These are phyloP conservation scores for Hoplodrina ambigua DNA, from an alignment of 2,888 invertebrate species.

Conservation along the genomic window DNA sequence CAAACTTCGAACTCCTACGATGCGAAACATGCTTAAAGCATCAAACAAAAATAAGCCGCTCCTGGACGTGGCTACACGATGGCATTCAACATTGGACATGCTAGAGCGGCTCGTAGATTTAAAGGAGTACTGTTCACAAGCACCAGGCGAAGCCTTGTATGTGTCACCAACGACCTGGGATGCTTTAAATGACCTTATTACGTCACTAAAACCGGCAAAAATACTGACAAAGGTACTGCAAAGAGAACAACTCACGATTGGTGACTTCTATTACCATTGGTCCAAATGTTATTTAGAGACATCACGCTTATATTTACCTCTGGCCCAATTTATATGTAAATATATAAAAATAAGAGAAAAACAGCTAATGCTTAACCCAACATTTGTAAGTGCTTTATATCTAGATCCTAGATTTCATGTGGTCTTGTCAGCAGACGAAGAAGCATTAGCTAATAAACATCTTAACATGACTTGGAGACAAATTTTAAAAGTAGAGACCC, in stretches of 20 bases:
- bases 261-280: slow-evolving; percentile 21
- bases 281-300: slow-evolving; percentile 20
- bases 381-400: too few relatives aligned
- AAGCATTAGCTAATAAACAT: slow-evolving; percentile 1
- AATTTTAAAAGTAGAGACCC: slow-evolving; percentile 1
- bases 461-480: slow-evolving; percentile 1
- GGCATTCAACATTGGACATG: slow-evolving; percentile 2
- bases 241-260: slow-evolving; percentile 11
- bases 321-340: background rate
- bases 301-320: background rate
- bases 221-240: slow-evolving; percentile 3
- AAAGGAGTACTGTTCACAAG: too few relatives aligned
- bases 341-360: slow-evolving; percentile 9
- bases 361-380: slow-evolving; percentile 5
- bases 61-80: slow-evolving; percentile 1
- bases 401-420: too few relatives aligned
- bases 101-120: background rate
- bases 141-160: slow-evolving; percentile 1
- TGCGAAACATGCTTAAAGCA: background rate
- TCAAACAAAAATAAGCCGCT: background rate
- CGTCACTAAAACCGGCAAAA: slow-evolving; percentile 13
- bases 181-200: slow-evolving; percentile 11
- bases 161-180: slow-evolving; percentile 5
- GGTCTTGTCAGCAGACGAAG: background rate
- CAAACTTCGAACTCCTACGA: slow-evolving; percentile 1